Conservation (phyloP, 2,113 vertebrate genomes). For the Cinclus mexicanus region DNA sequence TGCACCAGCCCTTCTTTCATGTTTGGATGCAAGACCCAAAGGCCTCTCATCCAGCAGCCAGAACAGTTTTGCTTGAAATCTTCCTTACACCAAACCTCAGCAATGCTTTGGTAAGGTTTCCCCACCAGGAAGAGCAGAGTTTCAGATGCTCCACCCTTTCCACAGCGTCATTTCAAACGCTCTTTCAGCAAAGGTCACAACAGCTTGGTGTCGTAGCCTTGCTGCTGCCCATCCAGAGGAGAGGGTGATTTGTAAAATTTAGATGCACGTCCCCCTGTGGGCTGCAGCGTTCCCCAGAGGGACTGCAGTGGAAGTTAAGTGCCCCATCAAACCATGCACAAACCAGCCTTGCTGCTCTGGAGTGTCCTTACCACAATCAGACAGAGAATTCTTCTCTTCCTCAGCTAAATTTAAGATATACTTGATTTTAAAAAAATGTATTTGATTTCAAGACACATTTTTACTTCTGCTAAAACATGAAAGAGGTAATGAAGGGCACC, state of each 20-base stretch:
- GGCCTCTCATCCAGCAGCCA: neutral
- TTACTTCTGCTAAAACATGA: neutral
- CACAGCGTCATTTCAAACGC: neutral
- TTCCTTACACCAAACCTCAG: neutral
- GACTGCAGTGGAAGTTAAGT: neutral
- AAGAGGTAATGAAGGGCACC: neutral
- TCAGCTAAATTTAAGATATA: conserved; percentile 21
- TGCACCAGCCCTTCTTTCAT: neutral
- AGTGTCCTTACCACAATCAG: neutral
- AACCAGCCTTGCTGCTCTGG: neutral
- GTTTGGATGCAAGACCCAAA: neutral
- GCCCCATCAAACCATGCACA: neutral
- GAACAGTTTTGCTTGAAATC: neutral
- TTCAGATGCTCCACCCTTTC: neutral
- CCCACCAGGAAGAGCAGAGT: neutral
- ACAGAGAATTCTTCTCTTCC: neutral
- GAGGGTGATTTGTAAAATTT: neutral
- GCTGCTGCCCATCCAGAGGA: neutral
- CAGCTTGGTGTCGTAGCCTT: neutral
- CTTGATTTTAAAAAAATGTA: neutral
- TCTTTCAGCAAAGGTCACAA: conserved; percentile 15
- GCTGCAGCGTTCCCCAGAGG: neutral
- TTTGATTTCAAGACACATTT: neutral
- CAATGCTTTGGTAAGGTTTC: neutral
- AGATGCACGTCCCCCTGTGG: neutral